Base-by-base conservation (phyloP, 2,797 vertebrate genomes). In the Sebastes vulpes region DNA sequence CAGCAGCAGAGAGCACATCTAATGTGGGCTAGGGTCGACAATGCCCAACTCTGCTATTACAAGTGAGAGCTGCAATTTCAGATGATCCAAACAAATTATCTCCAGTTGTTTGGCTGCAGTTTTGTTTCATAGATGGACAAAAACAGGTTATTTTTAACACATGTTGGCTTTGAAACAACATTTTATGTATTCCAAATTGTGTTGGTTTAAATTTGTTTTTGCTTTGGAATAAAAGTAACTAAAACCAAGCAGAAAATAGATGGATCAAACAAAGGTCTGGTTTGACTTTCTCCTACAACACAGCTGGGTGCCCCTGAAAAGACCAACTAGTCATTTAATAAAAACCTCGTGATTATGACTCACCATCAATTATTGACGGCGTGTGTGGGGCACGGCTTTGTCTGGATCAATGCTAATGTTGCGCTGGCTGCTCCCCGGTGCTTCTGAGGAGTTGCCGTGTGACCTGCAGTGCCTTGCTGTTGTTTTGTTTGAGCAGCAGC, bases 401-500 rank as follows among this genome's bases (percentile, higher is more conserved):
- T 95, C 90, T 87, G 61, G 86, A 92, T 90, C 84, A 67, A 85
- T 93, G 92, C 82, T 94, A 92, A 93, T 82, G 89, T 91, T 68
- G 72, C 80, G 3, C 66, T 82, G 72, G 78, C 82, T 69, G 71
- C 85, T 86, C 72, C 77, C 31, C 80, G 31, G 77, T 31, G 82
- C 84, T 90, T 89, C 81, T 87, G 71, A 87, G 78, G 72, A 89
- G 89, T 63, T 77, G 92, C 84, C 46, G 56, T 82, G 88, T 83
- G 87, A 92, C 89, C 87, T 92, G 91, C 87, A 79, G 88, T 65
- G 82, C 58, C 78, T 70, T 79, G 76, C 86, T 90, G 83, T 88
- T 93, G 92, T 93, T 92, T 94, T 94, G 92, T 94, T 92, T 72
- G 73, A 83, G 73, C 50, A 92, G 92, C 93, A 95, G 94, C 95